These are phyloP conservation scores for Dendrolimus kikuchii DNA, from an alignment of 1,140 invertebrate genomes.

Conservation along the genomic window DNA sequence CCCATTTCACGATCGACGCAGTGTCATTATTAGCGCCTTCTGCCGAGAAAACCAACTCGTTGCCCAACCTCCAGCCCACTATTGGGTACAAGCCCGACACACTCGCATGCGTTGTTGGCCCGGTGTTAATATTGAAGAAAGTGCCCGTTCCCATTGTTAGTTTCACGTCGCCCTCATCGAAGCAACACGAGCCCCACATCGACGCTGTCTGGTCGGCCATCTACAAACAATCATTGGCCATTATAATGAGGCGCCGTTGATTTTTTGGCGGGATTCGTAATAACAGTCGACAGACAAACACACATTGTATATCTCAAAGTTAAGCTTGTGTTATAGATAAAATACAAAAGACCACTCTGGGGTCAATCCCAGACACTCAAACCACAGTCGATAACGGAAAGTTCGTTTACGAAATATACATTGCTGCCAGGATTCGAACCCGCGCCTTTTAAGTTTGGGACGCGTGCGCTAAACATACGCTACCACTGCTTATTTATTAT, in stretches of 20 bases:
- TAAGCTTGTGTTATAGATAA: neutral
- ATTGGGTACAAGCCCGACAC: slow-evolving; percentile 89
- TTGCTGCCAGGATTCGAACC: no score
- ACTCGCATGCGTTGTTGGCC: slow-evolving; percentile 82
- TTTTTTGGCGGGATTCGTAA: neutral
- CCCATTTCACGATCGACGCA: slow-evolving; percentile 91
- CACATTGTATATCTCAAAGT: neutral
- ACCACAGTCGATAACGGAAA: no score
- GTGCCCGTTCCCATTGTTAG: slow-evolving; percentile 95
- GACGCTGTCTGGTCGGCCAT: slow-evolving; percentile 90
- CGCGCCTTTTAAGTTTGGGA: no score
- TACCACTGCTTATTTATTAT: no score
- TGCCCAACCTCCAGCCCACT: slow-evolving; percentile 89
- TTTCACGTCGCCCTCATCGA: slow-evolving; percentile 87
- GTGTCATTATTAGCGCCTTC: slow-evolving; percentile 92
- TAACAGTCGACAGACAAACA: neutral
- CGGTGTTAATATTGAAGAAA: slow-evolving; percentile 93
- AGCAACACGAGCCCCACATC: slow-evolving; percentile 93
- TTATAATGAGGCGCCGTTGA: no score
- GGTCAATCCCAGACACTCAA: no score
- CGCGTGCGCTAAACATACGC: no score
- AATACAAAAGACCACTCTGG: neutral
- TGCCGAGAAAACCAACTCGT: slow-evolving; percentile 80
- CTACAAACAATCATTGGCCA: slow-evolving; percentile 53
- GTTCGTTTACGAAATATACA: neutral